Evolutionary conservation across 2,888 invertebrate species (phyloP).

Genomic region (Phasia obesa): DNA sequence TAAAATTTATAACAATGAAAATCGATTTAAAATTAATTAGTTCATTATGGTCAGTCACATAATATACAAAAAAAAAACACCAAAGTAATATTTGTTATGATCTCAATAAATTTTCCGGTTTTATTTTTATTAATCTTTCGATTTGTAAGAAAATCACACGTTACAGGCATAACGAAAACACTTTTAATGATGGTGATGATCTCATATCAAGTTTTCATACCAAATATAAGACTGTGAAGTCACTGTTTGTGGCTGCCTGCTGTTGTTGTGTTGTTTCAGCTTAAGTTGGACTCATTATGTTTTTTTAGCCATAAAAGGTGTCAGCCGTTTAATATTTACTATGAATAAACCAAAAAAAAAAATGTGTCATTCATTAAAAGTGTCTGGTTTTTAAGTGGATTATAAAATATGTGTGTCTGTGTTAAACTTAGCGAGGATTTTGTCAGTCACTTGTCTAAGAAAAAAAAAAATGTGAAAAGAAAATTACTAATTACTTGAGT

Average conservation of each 20-base stretch:
- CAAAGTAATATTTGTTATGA: slow-evolving; percentile 33
- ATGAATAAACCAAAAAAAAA: too few relatives aligned
- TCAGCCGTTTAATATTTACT: slow-evolving; percentile 31
- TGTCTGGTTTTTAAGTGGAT: slow-evolving; percentile 1
- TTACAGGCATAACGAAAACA: too few relatives aligned
- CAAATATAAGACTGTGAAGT: background rate
- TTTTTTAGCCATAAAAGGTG: slow-evolving; percentile 52
- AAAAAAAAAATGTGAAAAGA: background rate
- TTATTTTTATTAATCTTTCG: slow-evolving; percentile 50
- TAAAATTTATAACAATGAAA: slow-evolving; percentile 15
- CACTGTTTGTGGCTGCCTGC: background rate
- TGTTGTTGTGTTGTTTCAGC: background rate
- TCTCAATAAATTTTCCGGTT: slow-evolving; percentile 46
- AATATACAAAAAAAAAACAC: slow-evolving; percentile 1
- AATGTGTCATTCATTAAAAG: slow-evolving; percentile 31
- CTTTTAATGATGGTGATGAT: slow-evolving; percentile 30
- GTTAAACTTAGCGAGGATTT: background rate
- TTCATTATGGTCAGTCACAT: slow-evolving; percentile 2
- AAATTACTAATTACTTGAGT: too few relatives aligned
- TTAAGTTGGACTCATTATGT: background rate
- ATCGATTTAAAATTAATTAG: slow-evolving; percentile 26
- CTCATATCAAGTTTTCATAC: slow-evolving; percentile 23
- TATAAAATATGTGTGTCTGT: background rate
- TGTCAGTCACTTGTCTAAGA: background rate
- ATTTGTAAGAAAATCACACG: slow-evolving; percentile 52